phyloP scores from a whole-genome alignment of 2,888 invertebrate genomes.

The Phaonia tiefii region DNA sequence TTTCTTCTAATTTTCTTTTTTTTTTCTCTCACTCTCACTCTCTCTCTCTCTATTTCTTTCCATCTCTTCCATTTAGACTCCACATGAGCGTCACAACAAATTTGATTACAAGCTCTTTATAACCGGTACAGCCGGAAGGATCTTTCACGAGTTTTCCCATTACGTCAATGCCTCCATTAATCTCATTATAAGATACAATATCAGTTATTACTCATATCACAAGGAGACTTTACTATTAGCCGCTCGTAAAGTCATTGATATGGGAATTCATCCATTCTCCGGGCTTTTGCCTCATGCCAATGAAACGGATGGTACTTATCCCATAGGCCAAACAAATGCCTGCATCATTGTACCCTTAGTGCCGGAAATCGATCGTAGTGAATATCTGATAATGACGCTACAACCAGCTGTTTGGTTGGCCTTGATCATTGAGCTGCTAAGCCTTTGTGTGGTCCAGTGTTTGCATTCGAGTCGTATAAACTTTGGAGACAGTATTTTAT shows the following conservation, averaged over 20 bases:
- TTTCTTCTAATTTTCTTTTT: background rate
- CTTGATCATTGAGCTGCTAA: slow-evolving; percentile 53
- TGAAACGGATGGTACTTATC: slow-evolving; percentile 66
- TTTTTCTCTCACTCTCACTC: background rate
- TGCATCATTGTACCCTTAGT: slow-evolving; percentile 67
- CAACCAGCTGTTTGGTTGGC: slow-evolving; percentile 53
- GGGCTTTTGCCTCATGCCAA: slow-evolving; percentile 59
- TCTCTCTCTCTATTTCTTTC: no score
- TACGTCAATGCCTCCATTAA: slow-evolving; percentile 43
- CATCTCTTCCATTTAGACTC: slow-evolving; percentile 27
- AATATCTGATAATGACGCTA: slow-evolving; percentile 61
- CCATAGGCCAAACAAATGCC: slow-evolving; percentile 66
- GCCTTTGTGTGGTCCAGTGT: slow-evolving; percentile 53
- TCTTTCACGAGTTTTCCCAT: slow-evolving; percentile 44
- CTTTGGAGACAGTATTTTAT: slow-evolving; percentile 34
- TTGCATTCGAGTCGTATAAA: background rate
- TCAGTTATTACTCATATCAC: slow-evolving; percentile 48
- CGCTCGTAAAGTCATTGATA: slow-evolving; percentile 52
- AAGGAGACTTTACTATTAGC: slow-evolving; percentile 42
- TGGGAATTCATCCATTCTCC: slow-evolving; percentile 64
- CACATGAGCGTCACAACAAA: slow-evolving; percentile 25
- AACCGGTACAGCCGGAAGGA: slow-evolving; percentile 42
- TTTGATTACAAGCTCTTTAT: background rate
- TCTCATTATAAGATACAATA: background rate
- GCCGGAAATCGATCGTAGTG: slow-evolving; percentile 63